These are phyloP conservation scores for Sebastes minor DNA, from an alignment of 2,797 vertebrate species.

Conservation along the genomic window DNA sequence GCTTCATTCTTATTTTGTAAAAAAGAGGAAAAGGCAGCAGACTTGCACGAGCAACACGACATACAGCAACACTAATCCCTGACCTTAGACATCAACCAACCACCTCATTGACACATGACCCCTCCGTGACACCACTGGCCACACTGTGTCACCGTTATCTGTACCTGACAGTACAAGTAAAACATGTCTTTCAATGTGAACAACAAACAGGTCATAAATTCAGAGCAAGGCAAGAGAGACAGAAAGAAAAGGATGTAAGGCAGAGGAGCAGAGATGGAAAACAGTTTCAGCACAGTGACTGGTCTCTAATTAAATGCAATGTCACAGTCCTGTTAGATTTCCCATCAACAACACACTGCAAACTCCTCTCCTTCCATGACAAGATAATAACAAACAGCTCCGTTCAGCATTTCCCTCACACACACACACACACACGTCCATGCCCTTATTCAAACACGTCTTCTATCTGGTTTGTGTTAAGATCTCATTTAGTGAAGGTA, in stretches of 20 bases:
- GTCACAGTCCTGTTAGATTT: conserved; percentile 50
- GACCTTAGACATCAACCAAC: background rate
- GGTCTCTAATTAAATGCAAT: conserved; percentile 59
- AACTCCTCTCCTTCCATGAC: conserved; percentile 37
- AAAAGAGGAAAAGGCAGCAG: background rate
- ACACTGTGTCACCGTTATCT: background rate
- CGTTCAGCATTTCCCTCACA: conserved; percentile 21
- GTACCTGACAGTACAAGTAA: background rate
- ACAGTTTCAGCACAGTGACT: conserved; percentile 15
- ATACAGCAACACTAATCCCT: background rate
- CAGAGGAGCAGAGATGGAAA: conserved; percentile 12
- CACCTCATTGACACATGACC: background rate
- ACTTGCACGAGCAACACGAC: conserved; percentile 4
- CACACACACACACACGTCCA: background rate
- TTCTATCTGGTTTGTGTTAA: background rate
- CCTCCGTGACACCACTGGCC: background rate
- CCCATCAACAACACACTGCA: conserved; percentile 33
- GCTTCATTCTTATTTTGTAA: background rate
- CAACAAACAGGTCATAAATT: background rate
- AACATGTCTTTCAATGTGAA: background rate
- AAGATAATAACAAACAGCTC: conserved; percentile 60
- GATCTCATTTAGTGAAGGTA: conserved; percentile 2
- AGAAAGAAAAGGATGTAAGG: background rate
- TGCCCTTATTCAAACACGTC: background rate
- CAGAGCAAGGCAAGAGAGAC: background rate